These are phyloP conservation scores for Diadema setosum DNA, from an alignment of 35 echinoderm and acorn worm species.

Conservation along the genomic window DNA sequence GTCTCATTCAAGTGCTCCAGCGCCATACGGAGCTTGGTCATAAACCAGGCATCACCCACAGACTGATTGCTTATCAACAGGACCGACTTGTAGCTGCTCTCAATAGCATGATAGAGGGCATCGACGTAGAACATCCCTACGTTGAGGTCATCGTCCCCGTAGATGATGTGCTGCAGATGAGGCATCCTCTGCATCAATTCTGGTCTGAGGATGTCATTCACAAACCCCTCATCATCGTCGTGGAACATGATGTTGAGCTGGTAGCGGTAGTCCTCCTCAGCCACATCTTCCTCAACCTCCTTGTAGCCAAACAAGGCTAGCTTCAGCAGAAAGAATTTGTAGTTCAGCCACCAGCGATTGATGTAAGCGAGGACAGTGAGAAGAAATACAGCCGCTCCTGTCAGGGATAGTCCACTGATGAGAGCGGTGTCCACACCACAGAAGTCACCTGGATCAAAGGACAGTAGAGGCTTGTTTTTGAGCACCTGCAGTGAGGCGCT, in stretches of 20 bases:
- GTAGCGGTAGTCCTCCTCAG: background rate
- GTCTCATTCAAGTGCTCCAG: background rate
- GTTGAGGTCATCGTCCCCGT: background rate
- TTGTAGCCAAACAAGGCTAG: background rate
- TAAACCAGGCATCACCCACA: background rate
- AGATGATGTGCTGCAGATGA: background rate
- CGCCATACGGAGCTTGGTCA: constrained; percentile 2
- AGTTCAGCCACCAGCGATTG: constrained; percentile 6
- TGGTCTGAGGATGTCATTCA: background rate
- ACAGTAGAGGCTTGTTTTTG: background rate
- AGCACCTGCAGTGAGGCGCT: background rate
- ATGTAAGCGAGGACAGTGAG: background rate
- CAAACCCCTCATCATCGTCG: background rate
- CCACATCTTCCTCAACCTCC: background rate
- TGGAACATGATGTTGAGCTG: constrained; percentile 1
- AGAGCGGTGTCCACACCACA: background rate
- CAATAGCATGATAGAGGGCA: background rate
- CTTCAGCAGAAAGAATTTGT: background rate
- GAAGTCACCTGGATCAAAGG: background rate
- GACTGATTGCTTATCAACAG: constrained; percentile 19
- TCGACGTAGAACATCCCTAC: background rate
- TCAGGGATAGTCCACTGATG: background rate
- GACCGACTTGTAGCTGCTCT: constrained; percentile 7
- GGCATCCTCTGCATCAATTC: background rate
- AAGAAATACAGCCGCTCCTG: background rate